Evolutionary conservation across 2,113 vertebrate genomes (phyloP).

Genomic region (Acrocephalus arundinaceus): DNA sequence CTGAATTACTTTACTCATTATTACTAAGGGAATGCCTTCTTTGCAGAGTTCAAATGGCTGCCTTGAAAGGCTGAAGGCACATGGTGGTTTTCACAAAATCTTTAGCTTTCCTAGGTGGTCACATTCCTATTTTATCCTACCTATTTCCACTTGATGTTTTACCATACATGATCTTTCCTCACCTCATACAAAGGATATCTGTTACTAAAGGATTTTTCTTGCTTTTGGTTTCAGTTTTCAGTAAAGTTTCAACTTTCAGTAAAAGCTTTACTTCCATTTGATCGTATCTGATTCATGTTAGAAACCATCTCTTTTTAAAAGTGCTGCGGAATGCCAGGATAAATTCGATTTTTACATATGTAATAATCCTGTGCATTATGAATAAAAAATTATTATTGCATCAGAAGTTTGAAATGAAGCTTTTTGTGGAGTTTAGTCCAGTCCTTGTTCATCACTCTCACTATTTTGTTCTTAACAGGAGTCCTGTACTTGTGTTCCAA

Average conservation of each 20-base stretch:
- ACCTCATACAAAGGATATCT: background rate
- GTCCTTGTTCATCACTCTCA: background rate
- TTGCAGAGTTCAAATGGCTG: background rate
- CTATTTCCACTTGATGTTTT: background rate
- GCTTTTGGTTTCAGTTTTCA: background rate
- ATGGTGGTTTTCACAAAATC: background rate
- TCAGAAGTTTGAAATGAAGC: background rate
- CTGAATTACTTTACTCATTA: background rate
- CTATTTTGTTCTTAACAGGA: constrained; percentile 66
- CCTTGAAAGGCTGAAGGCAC: background rate
- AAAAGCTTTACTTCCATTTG: background rate
- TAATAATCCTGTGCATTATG: background rate
- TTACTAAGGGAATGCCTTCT: background rate
- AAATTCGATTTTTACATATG: background rate
- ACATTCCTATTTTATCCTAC: background rate
- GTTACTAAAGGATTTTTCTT: background rate
- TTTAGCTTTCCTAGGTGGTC: background rate
- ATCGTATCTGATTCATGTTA: background rate
- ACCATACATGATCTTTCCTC: background rate
- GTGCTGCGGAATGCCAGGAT: background rate
- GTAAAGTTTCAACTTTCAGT: background rate
- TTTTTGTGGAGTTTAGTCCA: background rate
- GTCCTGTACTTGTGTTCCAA: constrained; percentile 86
- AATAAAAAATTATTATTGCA: background rate
- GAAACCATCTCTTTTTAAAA: background rate